Evolutionary conservation across 2,888 invertebrate species (phyloP).

Genomic region (Strigamia transsilvanica): DNA sequence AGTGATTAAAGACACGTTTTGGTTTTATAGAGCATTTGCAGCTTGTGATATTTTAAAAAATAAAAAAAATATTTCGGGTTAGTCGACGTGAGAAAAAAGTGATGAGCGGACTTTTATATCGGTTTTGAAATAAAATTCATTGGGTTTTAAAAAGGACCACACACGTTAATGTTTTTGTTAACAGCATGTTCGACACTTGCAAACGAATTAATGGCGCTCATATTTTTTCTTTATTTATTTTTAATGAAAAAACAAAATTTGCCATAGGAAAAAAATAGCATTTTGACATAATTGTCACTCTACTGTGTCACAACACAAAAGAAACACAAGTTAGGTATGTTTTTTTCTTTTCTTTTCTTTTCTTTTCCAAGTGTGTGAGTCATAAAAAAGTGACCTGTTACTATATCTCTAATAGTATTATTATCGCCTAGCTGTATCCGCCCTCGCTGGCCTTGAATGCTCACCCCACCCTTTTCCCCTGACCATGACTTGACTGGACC

Average conservation of each 20-base stretch:
- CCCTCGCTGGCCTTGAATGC: slow-evolving; percentile 17
- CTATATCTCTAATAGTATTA: slow-evolving; percentile 28
- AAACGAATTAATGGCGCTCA: not conserved
- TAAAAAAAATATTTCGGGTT: not conserved
- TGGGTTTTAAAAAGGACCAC: slow-evolving; percentile 10
- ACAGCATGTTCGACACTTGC: slow-evolving; percentile 12
- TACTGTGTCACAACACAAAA: slow-evolving; percentile 38
- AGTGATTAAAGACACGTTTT: slow-evolving; percentile 44
- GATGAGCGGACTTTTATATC: slow-evolving; percentile 20
- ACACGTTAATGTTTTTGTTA: slow-evolving; percentile 28
- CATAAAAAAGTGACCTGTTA: slow-evolving; percentile 30
- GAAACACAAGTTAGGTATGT: not conserved
- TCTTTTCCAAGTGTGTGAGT: slow-evolving; percentile 4
- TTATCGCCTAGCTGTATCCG: slow-evolving; percentile 28
- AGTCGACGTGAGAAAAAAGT: not conserved
- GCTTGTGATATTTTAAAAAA: slow-evolving; percentile 1
- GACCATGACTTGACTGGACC: slow-evolving; percentile 41
- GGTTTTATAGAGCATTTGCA: slow-evolving; percentile 40
- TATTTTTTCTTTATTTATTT: not conserved
- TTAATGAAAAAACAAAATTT: not conserved
- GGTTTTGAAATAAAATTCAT: slow-evolving; percentile 16
- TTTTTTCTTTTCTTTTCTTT: not conserved
- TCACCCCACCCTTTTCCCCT: slow-evolving; percentile 44
- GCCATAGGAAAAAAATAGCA: not conserved
- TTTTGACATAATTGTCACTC: slow-evolving; percentile 17